These are phyloP conservation scores for Gila orcuttii DNA, from an alignment of 2,113 vertebrate genomes.

Conservation along the genomic window DNA sequence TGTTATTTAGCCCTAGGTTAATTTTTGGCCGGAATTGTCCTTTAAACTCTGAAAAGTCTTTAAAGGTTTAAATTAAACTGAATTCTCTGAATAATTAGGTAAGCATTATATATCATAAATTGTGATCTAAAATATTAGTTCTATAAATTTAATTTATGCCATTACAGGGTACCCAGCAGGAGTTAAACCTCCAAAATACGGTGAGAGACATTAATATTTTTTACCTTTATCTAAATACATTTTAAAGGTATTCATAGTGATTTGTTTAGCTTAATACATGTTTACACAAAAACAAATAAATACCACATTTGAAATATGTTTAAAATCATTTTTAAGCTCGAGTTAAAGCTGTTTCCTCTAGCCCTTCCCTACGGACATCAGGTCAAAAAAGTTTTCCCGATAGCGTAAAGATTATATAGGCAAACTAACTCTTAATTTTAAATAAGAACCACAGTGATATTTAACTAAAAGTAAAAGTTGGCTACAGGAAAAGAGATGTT, in stretches of 20 bases:
- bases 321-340: background rate
- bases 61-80: background rate
- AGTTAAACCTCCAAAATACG: slow-evolving; percentile 49
- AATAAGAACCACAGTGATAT: too few relatives aligned
- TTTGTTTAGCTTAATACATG: background rate
- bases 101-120: background rate
- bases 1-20: too few relatives aligned
- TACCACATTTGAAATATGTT: background rate
- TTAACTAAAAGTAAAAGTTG: too few relatives aligned
- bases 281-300: background rate
- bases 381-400: too few relatives aligned
- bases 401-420: too few relatives aligned
- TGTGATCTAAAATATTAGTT: background rate
- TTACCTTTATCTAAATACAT: background rate
- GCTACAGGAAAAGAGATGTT: background rate
- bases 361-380: too few relatives aligned
- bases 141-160: background rate
- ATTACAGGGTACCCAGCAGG: slow-evolving; percentile 38
- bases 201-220: slow-evolving; percentile 16
- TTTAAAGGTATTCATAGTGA: background rate
- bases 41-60: background rate
- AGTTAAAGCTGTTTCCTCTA: background rate
- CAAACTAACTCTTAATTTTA: too few relatives aligned
- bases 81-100: background rate
- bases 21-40: too few relatives aligned